Evolutionary conservation across 2,113 vertebrate genomes (phyloP), one percentile per base, ranked within the genome.

Genomic region (Macrotis lagotis): DNA sequence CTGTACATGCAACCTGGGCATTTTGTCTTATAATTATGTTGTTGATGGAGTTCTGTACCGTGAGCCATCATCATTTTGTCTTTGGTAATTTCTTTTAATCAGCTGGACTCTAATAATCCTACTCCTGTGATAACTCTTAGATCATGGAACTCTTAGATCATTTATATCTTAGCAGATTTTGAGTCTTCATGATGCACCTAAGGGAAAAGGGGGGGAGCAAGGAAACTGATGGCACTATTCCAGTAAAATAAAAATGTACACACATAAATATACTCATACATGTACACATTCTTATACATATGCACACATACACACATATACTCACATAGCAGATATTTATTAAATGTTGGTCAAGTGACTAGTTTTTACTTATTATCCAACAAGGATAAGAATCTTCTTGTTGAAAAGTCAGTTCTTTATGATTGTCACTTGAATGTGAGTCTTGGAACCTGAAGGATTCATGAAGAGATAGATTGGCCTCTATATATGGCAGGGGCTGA

Each of bases 61-160:
- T 95, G 66, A 19, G 19, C 66, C 44, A 66, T 11, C 89, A 47
- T 88, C 47, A 50, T 92, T 93, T 96, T n/a, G 37, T 25, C 26
- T 90, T 66, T 53, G 96, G 31, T 1, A 10, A 51, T 37, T 91
- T 88, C 48, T 51, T 96, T 44, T 96, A 92, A 59, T 92, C 93
- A 96, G 19, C 3, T 92, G 25, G 74, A 94, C 83, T 47, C 89
- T 94, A 89, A 95, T 8, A 31, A n/a, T n/a, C n/a, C 31, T 14
- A 10, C 89, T 94, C 44, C 53, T 44, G 90, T 90, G 90, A 93
- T 93, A 24, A 92, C 16, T 55, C 93, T 93, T 52, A 94, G 92
- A 44, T 93, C 59, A 52, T 37, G 19, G n/a, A n/a, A n/a, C 92
- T 74, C 31, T 74, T 31, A 83, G n/a, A 16, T 44, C 66, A 59